Conservation (phyloP, 2,888 invertebrate species). For the Thera obeliscata region DNA sequence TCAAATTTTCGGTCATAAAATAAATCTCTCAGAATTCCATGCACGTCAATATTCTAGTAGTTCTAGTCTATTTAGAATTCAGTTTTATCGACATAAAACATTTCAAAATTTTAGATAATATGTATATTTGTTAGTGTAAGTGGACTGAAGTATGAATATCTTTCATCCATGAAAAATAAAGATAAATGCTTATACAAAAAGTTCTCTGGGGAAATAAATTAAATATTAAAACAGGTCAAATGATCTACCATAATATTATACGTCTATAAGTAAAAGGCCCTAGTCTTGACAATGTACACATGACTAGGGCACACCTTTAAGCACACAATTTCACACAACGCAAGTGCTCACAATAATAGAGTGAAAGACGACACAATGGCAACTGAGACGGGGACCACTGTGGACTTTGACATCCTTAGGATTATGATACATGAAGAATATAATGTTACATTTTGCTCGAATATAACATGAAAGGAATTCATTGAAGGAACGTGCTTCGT, state of each 20-base stretch:
- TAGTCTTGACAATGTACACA: slow-evolving; percentile 43
- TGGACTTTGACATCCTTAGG: slow-evolving; percentile 41
- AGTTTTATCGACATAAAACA: slow-evolving; percentile 11
- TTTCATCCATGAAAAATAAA: neutral
- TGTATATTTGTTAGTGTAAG: too few species aligned
- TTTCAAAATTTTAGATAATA: neutral
- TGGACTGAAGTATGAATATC: too few species aligned
- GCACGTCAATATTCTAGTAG: slow-evolving; percentile 14
- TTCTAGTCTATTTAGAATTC: slow-evolving; percentile 20
- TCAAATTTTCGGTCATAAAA: slow-evolving; percentile 33
- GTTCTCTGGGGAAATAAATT: neutral
- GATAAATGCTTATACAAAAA: neutral
- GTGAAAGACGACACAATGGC: slow-evolving; percentile 44
- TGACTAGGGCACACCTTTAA: slow-evolving; percentile 42
- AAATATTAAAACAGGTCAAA: slow-evolving; percentile 4
- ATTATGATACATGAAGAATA: slow-evolving; percentile 40
- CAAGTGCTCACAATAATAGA: slow-evolving; percentile 48
- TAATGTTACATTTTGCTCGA: slow-evolving; percentile 32
- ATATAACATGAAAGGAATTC: slow-evolving; percentile 29
- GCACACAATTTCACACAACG: slow-evolving; percentile 48
- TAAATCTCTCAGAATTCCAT: slow-evolving; percentile 21
- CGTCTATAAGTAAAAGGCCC: slow-evolving; percentile 33
- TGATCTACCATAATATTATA: slow-evolving; percentile 5
- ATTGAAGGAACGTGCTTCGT: slow-evolving; percentile 30
- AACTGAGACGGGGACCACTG: slow-evolving; percentile 35